Evolutionary conservation across 2,113 vertebrate genomes (phyloP).

Genomic region (Chascanopsetta lugubris): DNA sequence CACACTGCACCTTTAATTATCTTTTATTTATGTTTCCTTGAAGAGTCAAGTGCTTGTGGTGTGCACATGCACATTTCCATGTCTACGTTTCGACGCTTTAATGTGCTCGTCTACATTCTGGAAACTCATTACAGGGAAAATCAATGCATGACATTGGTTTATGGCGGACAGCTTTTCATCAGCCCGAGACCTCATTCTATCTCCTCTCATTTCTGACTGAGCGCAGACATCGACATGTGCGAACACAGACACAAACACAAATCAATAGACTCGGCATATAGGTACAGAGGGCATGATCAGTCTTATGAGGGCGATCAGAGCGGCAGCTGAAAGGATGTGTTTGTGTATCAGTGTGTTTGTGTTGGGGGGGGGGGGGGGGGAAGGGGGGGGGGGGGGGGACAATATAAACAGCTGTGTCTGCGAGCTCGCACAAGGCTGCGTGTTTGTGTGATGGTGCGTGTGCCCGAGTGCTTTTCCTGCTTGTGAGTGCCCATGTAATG

Average conservation of each 20-base stretch:
- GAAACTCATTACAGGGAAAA: conserved; percentile 64
- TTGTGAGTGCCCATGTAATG: conserved; percentile 5
- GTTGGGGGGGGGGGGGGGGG: no score
- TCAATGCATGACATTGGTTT: conserved; percentile 62
- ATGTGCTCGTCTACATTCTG: conserved; percentile 36
- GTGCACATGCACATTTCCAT: not conserved
- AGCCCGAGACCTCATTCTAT: conserved; percentile 58
- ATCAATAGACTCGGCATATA: conserved; percentile 48
- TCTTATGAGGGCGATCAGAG: conserved; percentile 41
- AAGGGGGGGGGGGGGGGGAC: no score
- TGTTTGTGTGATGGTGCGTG: conserved; percentile 15
- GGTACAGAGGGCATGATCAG: conserved; percentile 32
- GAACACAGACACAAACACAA: conserved; percentile 38
- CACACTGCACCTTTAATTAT: conserved; percentile 5
- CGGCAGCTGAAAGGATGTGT: conserved; percentile 27
- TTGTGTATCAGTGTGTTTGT: conserved; percentile 22
- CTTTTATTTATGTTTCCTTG: conserved; percentile 9
- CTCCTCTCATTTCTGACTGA: conserved; percentile 40
- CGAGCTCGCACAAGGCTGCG: conserved; percentile 4
- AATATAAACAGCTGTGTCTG: conserved; percentile 14
- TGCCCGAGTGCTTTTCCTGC: conserved; percentile 20
- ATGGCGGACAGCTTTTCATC: conserved; percentile 56
- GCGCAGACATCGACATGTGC: conserved; percentile 38
- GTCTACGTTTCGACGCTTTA: conserved; percentile 27
- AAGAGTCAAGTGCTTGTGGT: not conserved